phyloP scores from a whole-genome alignment of 2,113 vertebrate genomes.

The Clarias macrocephalus region DNA sequence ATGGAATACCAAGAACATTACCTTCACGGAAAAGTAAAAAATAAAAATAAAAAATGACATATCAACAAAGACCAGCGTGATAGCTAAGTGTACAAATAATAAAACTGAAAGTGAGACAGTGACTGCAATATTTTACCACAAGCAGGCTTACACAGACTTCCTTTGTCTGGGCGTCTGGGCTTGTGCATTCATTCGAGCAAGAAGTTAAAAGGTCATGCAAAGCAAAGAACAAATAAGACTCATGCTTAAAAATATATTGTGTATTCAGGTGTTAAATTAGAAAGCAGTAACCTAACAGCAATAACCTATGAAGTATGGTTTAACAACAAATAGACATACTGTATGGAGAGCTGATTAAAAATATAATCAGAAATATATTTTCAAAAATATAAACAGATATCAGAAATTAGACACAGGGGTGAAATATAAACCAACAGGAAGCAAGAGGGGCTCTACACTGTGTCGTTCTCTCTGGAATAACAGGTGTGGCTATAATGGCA shows the following conservation, averaged over 20 bases:
- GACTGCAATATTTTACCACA: too few species aligned
- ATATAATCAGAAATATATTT: too few species aligned
- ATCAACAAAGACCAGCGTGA: not conserved
- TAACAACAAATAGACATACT: not conserved
- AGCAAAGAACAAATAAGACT: not conserved
- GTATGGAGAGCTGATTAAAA: too few species aligned
- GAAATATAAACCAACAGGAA: constrained; percentile 8
- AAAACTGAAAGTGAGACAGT: not conserved
- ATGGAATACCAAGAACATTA: not conserved
- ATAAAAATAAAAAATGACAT: not conserved
- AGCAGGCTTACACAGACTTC: too few species aligned
- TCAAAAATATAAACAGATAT: not conserved
- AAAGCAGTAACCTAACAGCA: not conserved
- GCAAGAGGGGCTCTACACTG: not conserved
- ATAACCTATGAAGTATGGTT: not conserved
- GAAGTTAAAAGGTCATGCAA: not conserved
- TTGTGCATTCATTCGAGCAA: too few species aligned
- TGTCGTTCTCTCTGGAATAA: not conserved
- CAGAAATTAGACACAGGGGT: not conserved
- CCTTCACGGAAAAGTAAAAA: not conserved
- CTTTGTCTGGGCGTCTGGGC: too few species aligned
- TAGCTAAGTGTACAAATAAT: not conserved
- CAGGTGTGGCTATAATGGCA: not conserved
- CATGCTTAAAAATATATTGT: not conserved
- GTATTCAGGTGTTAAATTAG: not conserved